These are phyloP conservation scores for Heliconius melpomene DNA, from an alignment of 1,140 invertebrate species.

Conservation along the genomic window DNA sequence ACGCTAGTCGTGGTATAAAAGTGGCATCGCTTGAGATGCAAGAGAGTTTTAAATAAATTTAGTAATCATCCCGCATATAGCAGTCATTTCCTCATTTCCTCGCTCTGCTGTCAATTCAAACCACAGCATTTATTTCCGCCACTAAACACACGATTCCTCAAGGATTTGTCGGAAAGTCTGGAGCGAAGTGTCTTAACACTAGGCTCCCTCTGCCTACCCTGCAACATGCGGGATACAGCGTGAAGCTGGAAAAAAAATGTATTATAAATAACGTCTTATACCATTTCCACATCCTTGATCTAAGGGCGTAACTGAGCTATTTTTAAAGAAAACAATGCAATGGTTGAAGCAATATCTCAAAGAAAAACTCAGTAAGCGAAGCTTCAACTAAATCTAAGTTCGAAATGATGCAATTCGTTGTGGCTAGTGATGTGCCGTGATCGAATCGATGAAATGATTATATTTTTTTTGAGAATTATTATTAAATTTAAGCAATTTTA, in stretches of 20 bases:
- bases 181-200: too few relatives aligned
- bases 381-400: slow-evolving; percentile 39
- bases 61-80: too few relatives aligned
- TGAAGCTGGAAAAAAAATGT: too few relatives aligned
- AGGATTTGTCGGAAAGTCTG: too few relatives aligned
- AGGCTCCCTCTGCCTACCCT: too few relatives aligned
- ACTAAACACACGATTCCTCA: too few relatives aligned
- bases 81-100: too few relatives aligned
- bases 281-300: background rate
- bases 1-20: background rate
- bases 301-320: slow-evolving; percentile 44
- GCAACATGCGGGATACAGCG: too few relatives aligned
- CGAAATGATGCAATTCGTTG: slow-evolving; percentile 56
- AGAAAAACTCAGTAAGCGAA: slow-evolving; percentile 67
- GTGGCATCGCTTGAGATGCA: background rate
- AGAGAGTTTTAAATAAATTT: background rate
- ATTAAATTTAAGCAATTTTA: background rate
- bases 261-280: background rate
- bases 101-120: too few relatives aligned
- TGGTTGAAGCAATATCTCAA: slow-evolving; percentile 51
- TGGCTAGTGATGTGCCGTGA: slow-evolving; percentile 34
- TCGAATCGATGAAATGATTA: slow-evolving; percentile 41
- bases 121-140: too few relatives aligned
- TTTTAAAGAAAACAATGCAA: slow-evolving; percentile 66
- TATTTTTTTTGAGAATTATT: background rate